Evolutionary conservation across 30 jellyfish, hydroid and myxozoan genomes (phyloP).

Genomic region (Rhopilema esculentum): DNA sequence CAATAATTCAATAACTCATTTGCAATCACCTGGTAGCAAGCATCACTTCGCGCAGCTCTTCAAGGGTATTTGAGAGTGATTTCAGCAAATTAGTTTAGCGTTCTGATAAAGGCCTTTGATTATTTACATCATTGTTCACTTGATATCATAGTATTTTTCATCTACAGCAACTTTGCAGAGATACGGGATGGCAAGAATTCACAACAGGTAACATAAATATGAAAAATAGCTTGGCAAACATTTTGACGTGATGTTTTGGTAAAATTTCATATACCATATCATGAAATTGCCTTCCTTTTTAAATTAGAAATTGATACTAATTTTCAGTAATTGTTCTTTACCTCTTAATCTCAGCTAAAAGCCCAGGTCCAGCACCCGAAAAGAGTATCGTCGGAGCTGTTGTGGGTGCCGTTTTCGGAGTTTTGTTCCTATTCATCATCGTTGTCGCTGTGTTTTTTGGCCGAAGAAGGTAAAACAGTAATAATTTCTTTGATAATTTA

Average conservation of each 20-base stretch:
- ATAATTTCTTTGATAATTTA: background rate
- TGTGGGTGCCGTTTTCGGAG: conserved; percentile 6
- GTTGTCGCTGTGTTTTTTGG: background rate
- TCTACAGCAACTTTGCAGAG: background rate
- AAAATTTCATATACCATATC: too few species aligned
- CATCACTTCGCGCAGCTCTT: too few species aligned
- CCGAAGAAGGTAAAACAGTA: conserved; percentile 21
- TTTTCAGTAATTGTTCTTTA: too few species aligned
- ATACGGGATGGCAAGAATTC: conserved; percentile 25
- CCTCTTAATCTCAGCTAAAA: background rate
- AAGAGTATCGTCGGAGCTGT: background rate
- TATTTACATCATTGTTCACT: too few species aligned
- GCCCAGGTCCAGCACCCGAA: background rate
- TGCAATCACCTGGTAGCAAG: too few species aligned
- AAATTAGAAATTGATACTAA: background rate
- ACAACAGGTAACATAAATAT: conserved; percentile 10
- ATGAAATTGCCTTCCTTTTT: too few species aligned
- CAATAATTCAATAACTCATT: too few species aligned
- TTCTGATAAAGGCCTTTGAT: too few species aligned
- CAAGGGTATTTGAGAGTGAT: too few species aligned
- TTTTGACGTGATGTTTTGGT: background rate
- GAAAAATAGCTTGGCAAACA: background rate
- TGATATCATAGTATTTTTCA: background rate
- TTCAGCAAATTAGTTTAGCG: too few species aligned
- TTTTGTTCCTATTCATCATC: background rate